These are phyloP conservation scores for Heteromurus nitidus DNA, from an alignment of 2,888 invertebrate genomes.

Conservation along the genomic window DNA sequence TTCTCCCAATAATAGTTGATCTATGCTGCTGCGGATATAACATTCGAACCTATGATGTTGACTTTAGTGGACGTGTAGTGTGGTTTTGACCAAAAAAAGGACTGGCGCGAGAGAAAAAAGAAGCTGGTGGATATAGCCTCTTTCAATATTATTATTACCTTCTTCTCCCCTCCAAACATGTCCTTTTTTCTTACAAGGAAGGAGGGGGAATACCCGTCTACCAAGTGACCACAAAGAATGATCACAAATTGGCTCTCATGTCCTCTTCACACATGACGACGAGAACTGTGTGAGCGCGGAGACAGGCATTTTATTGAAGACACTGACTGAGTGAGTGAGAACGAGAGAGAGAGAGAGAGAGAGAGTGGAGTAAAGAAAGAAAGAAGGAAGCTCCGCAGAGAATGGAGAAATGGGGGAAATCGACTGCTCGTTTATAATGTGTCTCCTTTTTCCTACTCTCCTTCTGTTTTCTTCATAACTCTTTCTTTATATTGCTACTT, in stretches of 20 bases:
- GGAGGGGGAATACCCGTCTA: conserved; percentile 32
- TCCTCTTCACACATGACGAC: conserved; percentile 53
- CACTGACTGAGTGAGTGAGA: conserved; percentile 32
- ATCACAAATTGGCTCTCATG: conserved; percentile 56
- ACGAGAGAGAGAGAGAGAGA: background rate
- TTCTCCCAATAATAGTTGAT: background rate
- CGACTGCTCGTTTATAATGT: conserved; percentile 34
- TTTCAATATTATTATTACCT: conserved; percentile 39
- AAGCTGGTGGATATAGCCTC: background rate
- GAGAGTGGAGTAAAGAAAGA: background rate
- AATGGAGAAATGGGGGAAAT: conserved; percentile 21
- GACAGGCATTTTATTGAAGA: conserved; percentile 38
- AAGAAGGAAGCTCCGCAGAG: too few relatives aligned
- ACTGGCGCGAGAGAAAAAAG: conserved; percentile 5
- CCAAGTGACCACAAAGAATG: conserved; percentile 55
- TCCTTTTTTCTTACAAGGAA: conserved; percentile 21
- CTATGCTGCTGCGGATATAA: background rate
- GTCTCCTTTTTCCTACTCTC: conserved; percentile 26
- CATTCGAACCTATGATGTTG: conserved; percentile 37
- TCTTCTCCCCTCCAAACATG: background rate
- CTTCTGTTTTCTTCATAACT: conserved; percentile 36
- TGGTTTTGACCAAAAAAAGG: background rate
- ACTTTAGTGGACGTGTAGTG: conserved; percentile 30
- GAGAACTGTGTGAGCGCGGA: conserved; percentile 24
- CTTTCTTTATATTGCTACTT: conserved; percentile 34